Conservation (phyloP, 2,797 vertebrate species). For the Gambelia wislizenii region DNA sequence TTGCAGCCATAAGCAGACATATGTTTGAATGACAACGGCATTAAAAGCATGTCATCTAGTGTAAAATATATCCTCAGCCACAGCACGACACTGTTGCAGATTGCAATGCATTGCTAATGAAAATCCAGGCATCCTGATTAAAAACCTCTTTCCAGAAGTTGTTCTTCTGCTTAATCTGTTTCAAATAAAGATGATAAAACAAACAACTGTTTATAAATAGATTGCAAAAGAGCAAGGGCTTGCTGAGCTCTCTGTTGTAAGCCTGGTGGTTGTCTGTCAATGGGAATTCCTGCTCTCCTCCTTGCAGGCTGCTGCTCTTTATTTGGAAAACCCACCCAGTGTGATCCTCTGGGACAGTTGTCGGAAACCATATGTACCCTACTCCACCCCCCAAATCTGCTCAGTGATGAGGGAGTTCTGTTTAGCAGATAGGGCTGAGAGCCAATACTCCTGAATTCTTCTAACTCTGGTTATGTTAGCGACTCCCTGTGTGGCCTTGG, state of each 20-base stretch:
- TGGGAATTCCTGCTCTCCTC: constrained; percentile 65
- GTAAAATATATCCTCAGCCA: not conserved
- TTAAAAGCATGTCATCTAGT: not conserved
- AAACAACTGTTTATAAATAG: constrained; percentile 78
- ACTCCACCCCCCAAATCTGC: constrained; percentile 39
- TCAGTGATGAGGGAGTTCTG: constrained; percentile 24
- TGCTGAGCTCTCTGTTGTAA: constrained; percentile 50
- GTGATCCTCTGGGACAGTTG: constrained; percentile 54
- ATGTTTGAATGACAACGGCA: not conserved
- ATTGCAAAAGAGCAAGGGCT: constrained; percentile 64
- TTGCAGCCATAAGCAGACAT: not conserved
- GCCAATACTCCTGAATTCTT: constrained; percentile 22
- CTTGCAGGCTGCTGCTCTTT: constrained; percentile 62
- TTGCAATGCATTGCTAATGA: constrained; percentile 65
- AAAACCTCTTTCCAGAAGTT: constrained; percentile 77
- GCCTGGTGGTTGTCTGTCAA: constrained; percentile 58
- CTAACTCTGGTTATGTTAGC: constrained; percentile 20
- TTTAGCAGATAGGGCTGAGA: constrained; percentile 30
- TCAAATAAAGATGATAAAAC: constrained; percentile 79
- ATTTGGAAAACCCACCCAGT: constrained; percentile 60
- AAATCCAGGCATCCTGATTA: constrained; percentile 71
- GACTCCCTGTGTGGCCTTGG: constrained; percentile 45
- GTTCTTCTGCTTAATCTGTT: constrained; percentile 73
- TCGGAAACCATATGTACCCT: constrained; percentile 57
- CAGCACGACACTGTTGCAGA: constrained; percentile 50